A percentile compares a stretch with the other conserved stretches of the same genome.
Evolutionary conservation across 2,888 invertebrate genomes (phyloP).

Genomic region (Pharmacophagus antenor): DNA sequence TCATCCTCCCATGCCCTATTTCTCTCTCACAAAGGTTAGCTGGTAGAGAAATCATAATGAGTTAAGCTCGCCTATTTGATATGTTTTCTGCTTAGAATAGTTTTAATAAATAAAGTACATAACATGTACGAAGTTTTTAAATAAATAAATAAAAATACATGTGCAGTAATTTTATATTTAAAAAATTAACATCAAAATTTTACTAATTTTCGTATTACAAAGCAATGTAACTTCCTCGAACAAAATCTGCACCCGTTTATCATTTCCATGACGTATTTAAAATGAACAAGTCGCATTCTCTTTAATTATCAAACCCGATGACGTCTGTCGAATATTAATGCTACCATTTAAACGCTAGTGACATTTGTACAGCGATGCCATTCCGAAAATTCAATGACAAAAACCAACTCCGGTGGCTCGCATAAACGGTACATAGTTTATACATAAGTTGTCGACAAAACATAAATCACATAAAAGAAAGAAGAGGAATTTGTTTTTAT

Average conservation of each 20-base stretch:
- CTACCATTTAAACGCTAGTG: conserved; percentile 1
- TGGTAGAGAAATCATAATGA: no score
- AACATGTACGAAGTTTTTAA: no score
- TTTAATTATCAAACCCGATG: conserved; percentile 22
- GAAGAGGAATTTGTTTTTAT: no score
- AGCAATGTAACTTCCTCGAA: background rate
- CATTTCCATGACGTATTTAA: background rate
- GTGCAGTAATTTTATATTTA: no score
- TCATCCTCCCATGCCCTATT: no score
- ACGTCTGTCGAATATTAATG: conserved; percentile 21
- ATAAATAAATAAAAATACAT: no score
- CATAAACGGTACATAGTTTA: background rate
- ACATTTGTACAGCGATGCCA: conserved; percentile 3
- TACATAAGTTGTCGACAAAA: no score
- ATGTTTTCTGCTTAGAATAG: no score
- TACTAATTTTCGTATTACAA: background rate
- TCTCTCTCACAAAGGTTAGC: no score
- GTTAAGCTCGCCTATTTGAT: no score
- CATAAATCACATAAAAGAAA: no score
- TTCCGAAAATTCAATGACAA: conserved; percentile 13
- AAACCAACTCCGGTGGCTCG: conserved; percentile 4
- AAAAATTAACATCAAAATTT: background rate
- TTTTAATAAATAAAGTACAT: no score
- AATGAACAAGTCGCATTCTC: conserved; percentile 1
- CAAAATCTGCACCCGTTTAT: background rate